Base-by-base conservation (phyloP, 2,113 vertebrate genomes). In the Pampusana beccarii region DNA sequence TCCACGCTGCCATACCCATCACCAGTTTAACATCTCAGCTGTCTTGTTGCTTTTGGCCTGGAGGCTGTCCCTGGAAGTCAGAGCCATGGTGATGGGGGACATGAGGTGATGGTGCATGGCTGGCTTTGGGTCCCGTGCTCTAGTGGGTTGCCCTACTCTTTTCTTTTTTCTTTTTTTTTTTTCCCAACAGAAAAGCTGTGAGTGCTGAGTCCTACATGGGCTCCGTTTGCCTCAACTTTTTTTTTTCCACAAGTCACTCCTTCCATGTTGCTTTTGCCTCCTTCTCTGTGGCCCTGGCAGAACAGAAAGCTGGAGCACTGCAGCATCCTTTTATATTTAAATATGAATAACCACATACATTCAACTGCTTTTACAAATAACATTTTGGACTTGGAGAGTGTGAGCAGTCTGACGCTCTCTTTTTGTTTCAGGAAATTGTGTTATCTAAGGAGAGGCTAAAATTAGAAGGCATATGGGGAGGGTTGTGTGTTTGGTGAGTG, bases 381-480 rank as follows among this genome's bases (percentile, higher is more conserved):
- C 6, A 6, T 69, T 74, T 81, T 72, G 36, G 44, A n/a, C 10
- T 40, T 86, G 31, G 67, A 42, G 11, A 69, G 28, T n/a, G 33
- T 60, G 46, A 90, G 34, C 38, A 44, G 13, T 50, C 26, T 21
- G 54, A 50, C 31, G 28, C 10, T 42, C 31, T 71, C 23, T 10
- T 87, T 83, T 80, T 74, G 15, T 86, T 91, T 89, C 58, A 69
- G 88, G 86, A 95, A 92, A 82, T n/a, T 57, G 25, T 74, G 40
- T 93, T 97, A 78, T 94, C 92, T 86, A 86, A 91, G 70, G 65
- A 94, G 80, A 93, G 46, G 65, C 66, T 96, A 93, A 95, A 97
- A 86, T 73, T 82, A 90, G 80, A 88, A 88, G 48, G 34, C 50
- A 62, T 84, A 77, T 48, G 38, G 24, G 62, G 71, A 80, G 38